Base-by-base conservation (phyloP, 2,113 vertebrate species). In the Anthoscopus minutus region DNA sequence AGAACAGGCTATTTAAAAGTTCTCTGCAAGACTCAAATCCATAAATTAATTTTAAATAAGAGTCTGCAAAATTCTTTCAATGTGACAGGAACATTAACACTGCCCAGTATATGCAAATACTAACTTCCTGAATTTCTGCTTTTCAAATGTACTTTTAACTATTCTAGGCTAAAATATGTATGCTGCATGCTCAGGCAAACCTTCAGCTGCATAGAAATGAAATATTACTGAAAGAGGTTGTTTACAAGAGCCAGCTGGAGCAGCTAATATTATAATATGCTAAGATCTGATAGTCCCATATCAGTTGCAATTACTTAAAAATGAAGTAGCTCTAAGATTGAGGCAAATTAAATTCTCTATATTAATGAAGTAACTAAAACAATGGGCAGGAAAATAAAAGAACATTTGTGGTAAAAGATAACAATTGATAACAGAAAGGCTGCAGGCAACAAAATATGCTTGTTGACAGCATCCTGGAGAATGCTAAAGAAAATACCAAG, bases 151-250 rank as follows among this genome's bases (percentile, higher is more conserved):
- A 57, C 44, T 91, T 92, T 85, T 50, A 91, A 89, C 37, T 76
- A 38, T 92, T 89, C 18, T 31, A 76, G 47, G 70, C 47, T 91
- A 86, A 94, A 95, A 92, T 82, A 94, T 66, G 87, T 77, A 61
- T 51, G 74, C 74, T 96, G 87, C 79, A 73, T 45, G 67, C 79
- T 86, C 87, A 83, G 87, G 79, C 84, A 82, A 91, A 88, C 54
- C 71, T 96, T 78, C 71, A 93, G 85, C 81, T 94, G 89, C 94
- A 93, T 62, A 91, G 85, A 96, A 94, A 95, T 94, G 74, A 97
- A 94, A 91, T 89, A 94, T 92, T 91, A 93, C 81, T 86, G 71
- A 82, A 82, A 95, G 58, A 80, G 24, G 33, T 77, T 96, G 94
- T 95, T 97, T 94, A 89, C 62, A 91, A 85, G 74, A 89, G 84